Percentiles rank a stretch among this genome's conserved stretches.
phyloP scores from a whole-genome alignment of 2,113 vertebrate genomes.

The Alosa alosa region DNA sequence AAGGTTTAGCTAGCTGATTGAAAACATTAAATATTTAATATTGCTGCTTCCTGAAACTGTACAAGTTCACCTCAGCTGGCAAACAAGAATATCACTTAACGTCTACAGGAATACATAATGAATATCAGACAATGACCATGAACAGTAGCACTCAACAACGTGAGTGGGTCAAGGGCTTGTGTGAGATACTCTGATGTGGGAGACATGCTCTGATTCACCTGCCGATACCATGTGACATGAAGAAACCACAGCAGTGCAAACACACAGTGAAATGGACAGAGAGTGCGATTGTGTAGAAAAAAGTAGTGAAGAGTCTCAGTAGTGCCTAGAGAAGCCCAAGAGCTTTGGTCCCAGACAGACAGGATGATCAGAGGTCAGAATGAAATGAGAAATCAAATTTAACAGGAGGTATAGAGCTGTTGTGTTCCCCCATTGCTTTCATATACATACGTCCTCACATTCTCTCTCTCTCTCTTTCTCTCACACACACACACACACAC shows the following conservation, averaged over 20 bases:
- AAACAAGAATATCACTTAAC: neutral
- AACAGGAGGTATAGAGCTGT: neutral
- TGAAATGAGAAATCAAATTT: neutral
- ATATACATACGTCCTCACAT: neutral
- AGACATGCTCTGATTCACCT: neutral
- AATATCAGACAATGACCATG: neutral
- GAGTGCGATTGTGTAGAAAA: neutral
- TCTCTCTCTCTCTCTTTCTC: neutral
- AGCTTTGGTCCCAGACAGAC: too few relatives aligned
- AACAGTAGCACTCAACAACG: neutral
- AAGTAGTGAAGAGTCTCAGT: neutral
- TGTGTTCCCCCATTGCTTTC: neutral
- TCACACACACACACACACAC: slow-evolving; percentile 27
- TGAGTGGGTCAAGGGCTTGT: neutral
- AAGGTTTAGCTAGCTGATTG: neutral
- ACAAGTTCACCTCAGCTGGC: neutral
- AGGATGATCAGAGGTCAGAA: neutral
- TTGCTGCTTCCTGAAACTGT: neutral
- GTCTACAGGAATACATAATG: neutral
- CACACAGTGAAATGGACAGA: neutral
- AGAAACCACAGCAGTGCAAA: neutral
- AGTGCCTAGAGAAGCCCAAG: neutral
- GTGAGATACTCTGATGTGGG: neutral
- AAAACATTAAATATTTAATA: neutral
- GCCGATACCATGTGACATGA: neutral